Evolutionary conservation across 2,888 invertebrate species (phyloP).

Genomic region (Noctua janthe): DNA sequence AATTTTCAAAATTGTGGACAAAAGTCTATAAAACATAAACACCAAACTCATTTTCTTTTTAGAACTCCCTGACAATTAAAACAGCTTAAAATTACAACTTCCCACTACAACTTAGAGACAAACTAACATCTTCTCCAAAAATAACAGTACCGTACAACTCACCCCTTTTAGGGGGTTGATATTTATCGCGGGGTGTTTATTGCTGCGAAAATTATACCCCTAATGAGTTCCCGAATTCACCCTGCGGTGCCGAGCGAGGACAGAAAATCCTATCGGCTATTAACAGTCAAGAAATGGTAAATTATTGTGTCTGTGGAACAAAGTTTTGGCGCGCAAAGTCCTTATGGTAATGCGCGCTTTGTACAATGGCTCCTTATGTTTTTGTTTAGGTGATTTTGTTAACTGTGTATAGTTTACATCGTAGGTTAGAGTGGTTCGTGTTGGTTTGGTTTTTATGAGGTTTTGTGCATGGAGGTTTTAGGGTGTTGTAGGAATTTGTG

Average conservation of each 20-base stretch:
- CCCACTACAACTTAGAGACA: conserved; percentile 53
- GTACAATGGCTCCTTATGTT: conserved; percentile 73
- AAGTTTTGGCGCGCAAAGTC: conserved; percentile 77
- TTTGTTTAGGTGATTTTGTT: conserved; percentile 67
- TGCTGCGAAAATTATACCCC: conserved; percentile 89
- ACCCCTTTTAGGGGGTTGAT: conserved; percentile 84
- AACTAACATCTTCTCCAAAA: conserved; percentile 69
- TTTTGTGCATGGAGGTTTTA: neutral
- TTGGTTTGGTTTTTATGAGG: conserved; percentile 22
- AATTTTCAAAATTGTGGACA: neutral
- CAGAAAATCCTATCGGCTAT: conserved; percentile 90
- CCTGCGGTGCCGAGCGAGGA: conserved; percentile 74
- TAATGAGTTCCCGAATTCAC: conserved; percentile 89
- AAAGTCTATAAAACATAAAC: neutral
- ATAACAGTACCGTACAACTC: conserved; percentile 63
- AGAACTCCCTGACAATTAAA: neutral
- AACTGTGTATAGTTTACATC: conserved; percentile 40
- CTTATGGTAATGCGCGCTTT: conserved; percentile 84
- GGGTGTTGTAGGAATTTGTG: neutral
- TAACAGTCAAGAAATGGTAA: conserved; percentile 88
- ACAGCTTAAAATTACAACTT: conserved; percentile 5
- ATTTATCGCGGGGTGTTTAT: conserved; percentile 90
- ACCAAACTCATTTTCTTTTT: neutral
- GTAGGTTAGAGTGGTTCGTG: conserved; percentile 28
- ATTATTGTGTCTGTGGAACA: conserved; percentile 78